These are phyloP conservation scores for Tenthredo scrophulariae DNA, from an alignment of 2,888 invertebrate genomes.

Conservation along the genomic window DNA sequence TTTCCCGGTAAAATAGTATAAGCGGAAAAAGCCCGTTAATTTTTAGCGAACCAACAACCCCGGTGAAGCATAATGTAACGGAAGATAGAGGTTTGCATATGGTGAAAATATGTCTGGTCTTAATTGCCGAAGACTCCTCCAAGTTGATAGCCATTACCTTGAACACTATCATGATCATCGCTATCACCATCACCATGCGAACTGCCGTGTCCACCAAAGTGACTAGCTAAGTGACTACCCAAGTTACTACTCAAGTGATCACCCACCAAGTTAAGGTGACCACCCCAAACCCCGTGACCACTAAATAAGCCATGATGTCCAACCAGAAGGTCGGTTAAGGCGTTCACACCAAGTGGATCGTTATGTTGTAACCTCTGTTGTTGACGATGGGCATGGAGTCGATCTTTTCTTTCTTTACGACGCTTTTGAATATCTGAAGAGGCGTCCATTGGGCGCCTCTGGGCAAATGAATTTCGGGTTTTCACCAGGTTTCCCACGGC, in stretches of 20 bases:
- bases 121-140: background rate
- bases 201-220: constrained; percentile 52
- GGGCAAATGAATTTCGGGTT: constrained; percentile 59
- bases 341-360: constrained; percentile 66
- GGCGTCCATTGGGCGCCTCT: constrained; percentile 58
- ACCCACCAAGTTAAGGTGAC: constrained; percentile 32
- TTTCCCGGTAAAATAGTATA: background rate
- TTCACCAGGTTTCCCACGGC: constrained; percentile 71
- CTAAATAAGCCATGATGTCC: constrained; percentile 58
- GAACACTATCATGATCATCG: constrained; percentile 55
- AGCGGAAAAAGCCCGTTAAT: background rate
- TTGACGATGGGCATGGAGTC: constrained; percentile 53
- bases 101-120: background rate
- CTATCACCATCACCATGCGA: constrained; percentile 56
- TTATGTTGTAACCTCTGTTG: constrained; percentile 58
- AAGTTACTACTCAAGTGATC: constrained; percentile 33
- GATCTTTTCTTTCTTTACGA: constrained; percentile 62
- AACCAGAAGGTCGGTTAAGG: constrained; percentile 61
- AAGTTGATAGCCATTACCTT: constrained; percentile 49
- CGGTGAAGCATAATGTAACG: background rate
- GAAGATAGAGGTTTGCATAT: background rate
- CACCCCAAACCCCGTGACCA: constrained; percentile 34
- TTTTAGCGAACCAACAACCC: background rate
- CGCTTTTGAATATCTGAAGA: constrained; percentile 59
- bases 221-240: constrained; percentile 55